Percentiles rank a stretch among this genome's conserved stretches.
These are phyloP conservation scores for Argya squamiceps DNA, from an alignment of 2,797 vertebrate genomes.

Conservation along the genomic window DNA sequence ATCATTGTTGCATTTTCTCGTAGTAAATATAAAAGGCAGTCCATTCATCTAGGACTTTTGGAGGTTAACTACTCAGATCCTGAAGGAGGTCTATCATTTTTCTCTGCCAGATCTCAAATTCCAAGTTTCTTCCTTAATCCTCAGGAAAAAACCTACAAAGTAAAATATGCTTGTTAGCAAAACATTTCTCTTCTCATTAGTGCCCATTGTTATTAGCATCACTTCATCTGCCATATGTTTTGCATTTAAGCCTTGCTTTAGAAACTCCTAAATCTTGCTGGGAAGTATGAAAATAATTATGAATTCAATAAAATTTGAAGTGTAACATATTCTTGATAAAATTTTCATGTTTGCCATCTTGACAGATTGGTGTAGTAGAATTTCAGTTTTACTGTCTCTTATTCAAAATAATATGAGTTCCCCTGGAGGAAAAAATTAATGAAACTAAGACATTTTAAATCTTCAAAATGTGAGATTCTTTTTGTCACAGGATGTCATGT, in stretches of 20 bases:
- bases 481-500: constrained; percentile 25
- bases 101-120: background rate
- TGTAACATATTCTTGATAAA: background rate
- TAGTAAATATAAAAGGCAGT: background rate
- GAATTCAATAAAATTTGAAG: background rate
- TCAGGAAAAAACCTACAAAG: background rate
- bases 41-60: background rate
- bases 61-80: background rate
- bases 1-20: background rate
- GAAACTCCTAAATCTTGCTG: background rate
- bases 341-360: constrained; percentile 18
- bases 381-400: background rate
- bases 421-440: background rate
- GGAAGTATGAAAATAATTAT: background rate
- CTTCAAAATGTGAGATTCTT: background rate
- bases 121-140: background rate
- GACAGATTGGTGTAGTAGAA: background rate
- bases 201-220: background rate
- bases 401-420: background rate
- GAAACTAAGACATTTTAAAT: background rate
- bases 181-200: background rate
- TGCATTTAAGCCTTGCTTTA: background rate
- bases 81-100: background rate
- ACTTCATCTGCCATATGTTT: background rate
- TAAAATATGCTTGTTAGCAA: background rate